phyloP scores from a whole-genome alignment of 2,113 vertebrate species.

The Azemiops feae region DNA sequence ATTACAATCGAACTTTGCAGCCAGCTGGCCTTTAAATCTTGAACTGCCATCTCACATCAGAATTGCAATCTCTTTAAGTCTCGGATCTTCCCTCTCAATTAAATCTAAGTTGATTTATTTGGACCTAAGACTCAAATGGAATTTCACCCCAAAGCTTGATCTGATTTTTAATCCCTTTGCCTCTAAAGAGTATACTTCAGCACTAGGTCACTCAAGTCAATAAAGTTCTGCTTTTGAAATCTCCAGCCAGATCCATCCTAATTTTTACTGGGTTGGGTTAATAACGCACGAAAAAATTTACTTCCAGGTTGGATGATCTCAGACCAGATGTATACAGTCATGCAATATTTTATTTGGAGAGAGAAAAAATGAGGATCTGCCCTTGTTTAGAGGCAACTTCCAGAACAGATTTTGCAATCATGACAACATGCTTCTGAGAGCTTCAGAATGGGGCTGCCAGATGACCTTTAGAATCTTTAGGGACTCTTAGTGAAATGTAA shows the following conservation, averaged over 20 bases:
- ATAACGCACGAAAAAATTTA: conserved; percentile 50
- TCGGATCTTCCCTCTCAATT: not conserved
- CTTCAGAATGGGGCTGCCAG: conserved; percentile 43
- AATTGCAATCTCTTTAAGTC: not conserved
- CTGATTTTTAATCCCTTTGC: conserved; percentile 29
- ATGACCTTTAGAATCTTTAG: conserved; percentile 46
- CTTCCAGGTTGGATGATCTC: conserved; percentile 61
- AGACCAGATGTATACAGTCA: conserved; percentile 56
- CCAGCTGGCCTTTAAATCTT: too few relatives aligned
- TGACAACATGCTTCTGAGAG: conserved; percentile 54
- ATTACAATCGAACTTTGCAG: too few relatives aligned
- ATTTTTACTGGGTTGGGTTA: conserved; percentile 45
- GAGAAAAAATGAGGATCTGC: conserved; percentile 38
- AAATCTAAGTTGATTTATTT: not conserved
- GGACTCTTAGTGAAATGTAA: conserved; percentile 44
- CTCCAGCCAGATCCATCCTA: conserved; percentile 37
- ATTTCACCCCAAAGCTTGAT: not conserved
- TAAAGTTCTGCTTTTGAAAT: conserved; percentile 29
- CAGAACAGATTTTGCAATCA: conserved; percentile 50
- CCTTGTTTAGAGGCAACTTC: conserved; percentile 61
- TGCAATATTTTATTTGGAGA: conserved; percentile 35
- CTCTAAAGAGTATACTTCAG: conserved; percentile 31
- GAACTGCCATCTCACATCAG: not conserved
- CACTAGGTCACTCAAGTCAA: conserved; percentile 38
- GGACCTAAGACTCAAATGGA: not conserved